phyloP scores from a whole-genome alignment of 1,140 invertebrate genomes.

The Solen grandis region DNA sequence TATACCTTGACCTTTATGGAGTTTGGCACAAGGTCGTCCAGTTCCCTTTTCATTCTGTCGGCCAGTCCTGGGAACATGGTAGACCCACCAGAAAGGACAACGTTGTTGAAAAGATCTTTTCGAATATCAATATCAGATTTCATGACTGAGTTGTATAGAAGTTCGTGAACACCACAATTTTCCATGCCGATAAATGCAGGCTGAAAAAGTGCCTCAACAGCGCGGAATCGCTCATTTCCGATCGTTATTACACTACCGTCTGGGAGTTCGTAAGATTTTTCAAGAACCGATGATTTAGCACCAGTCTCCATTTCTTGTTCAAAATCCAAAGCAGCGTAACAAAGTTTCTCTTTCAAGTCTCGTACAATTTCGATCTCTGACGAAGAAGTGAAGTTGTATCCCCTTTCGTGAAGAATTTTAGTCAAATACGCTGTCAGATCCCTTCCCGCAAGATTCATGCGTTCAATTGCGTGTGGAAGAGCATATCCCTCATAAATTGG shows the following conservation, averaged over 20 bases:
- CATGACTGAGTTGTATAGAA: constrained; percentile 93
- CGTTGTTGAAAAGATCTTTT: constrained; percentile 51
- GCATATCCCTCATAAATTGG: constrained; percentile 91
- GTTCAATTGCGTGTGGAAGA: constrained; percentile 89
- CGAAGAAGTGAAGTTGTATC: constrained; percentile 96
- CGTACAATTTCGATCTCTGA: constrained; percentile 56
- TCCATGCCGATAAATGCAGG: constrained; percentile 42
- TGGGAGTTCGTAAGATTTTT: constrained; percentile 51
- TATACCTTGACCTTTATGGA: constrained; percentile 77
- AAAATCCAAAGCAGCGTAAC: constrained; percentile 77
- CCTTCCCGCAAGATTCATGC: constrained; percentile 94
- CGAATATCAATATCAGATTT: constrained; percentile 69
- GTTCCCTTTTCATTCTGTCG: constrained; percentile 47
- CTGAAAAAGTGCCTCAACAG: constrained; percentile 16
- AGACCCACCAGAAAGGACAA: constrained; percentile 57
- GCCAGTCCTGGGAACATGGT: constrained; percentile 83
- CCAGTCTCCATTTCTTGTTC: constrained; percentile 97
- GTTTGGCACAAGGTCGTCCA: constrained; percentile 57
- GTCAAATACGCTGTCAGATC: constrained; percentile 97
- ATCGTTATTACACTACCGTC: constrained; percentile 83
- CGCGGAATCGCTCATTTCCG: constrained; percentile 86
- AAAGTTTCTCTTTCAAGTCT: constrained; percentile 75
- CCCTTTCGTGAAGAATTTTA: constrained; percentile 96
- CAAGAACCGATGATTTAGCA: constrained; percentile 81
- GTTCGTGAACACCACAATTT: constrained; percentile 69